Conservation (phyloP, 2,888 invertebrate genomes). For the Phorcus lineatus region DNA sequence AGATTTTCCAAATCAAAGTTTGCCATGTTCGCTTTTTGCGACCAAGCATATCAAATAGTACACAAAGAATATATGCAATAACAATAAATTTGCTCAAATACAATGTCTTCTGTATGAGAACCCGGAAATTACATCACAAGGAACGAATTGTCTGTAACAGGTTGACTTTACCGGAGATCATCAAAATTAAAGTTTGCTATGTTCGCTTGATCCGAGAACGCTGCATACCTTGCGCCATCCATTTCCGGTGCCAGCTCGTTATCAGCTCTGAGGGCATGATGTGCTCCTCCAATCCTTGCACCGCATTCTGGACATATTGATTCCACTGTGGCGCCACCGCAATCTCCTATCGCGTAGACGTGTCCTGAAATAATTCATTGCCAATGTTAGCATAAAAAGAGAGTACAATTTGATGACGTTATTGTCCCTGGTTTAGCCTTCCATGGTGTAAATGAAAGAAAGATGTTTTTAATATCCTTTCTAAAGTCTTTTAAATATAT, state of each 20-base stretch:
- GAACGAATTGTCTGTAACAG: neutral
- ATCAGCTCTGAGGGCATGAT: slow-evolving; percentile 76
- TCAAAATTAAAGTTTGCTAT: slow-evolving; percentile 29
- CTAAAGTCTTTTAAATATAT: too few species aligned
- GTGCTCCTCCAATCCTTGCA: slow-evolving; percentile 78
- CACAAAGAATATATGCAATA: too few species aligned
- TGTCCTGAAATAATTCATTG: slow-evolving; percentile 77
- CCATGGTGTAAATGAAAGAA: too few species aligned
- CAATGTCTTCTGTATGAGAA: too few species aligned
- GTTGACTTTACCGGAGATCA: neutral
- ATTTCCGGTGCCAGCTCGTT: slow-evolving; percentile 77
- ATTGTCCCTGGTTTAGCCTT: too few species aligned
- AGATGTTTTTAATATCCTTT: too few species aligned
- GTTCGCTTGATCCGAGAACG: slow-evolving; percentile 61
- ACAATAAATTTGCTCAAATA: too few species aligned
- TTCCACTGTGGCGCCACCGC: slow-evolving; percentile 81
- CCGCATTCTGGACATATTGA: slow-evolving; percentile 80
- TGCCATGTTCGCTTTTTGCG: slow-evolving; percentile 49
- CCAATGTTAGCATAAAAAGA: neutral
- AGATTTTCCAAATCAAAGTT: slow-evolving; percentile 30
- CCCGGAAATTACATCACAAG: too few species aligned
- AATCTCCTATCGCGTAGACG: slow-evolving; percentile 82
- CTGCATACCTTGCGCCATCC: slow-evolving; percentile 71
- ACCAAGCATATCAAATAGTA: too few species aligned
- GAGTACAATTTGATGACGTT: too few species aligned